A percentile compares a stretch with the other conserved stretches of the same genome.
Conservation (phyloP, 2,888 invertebrate species). For the Cosmia trapezina region DNA sequence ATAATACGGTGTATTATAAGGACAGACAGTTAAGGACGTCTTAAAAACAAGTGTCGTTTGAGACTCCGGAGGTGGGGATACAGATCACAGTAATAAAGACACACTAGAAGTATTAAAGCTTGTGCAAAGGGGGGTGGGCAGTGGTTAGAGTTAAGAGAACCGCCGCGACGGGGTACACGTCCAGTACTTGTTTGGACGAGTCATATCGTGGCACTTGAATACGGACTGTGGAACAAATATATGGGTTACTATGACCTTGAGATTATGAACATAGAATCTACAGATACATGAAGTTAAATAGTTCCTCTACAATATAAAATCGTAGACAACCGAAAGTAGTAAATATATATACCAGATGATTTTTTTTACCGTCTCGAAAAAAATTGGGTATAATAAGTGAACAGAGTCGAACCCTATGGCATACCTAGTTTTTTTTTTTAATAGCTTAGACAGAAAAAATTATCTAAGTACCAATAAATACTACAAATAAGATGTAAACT, state of each 20-base stretch:
- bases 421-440: too few relatives aligned
- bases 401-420: too few relatives aligned
- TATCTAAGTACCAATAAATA: too few relatives aligned
- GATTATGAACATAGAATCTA: neutral
- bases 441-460: too few relatives aligned
- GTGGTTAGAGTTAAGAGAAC: slow-evolving; percentile 74
- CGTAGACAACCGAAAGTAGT: too few relatives aligned
- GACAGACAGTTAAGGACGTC: neutral
- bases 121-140: slow-evolving; percentile 66
- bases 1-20: neutral
- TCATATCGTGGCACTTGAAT: slow-evolving; percentile 78
- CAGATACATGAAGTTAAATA: neutral
- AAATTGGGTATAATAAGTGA: too few relatives aligned
- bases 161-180: slow-evolving; percentile 80
- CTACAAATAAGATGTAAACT: too few relatives aligned
- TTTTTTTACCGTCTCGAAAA: too few relatives aligned
- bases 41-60: slow-evolving; percentile 6
- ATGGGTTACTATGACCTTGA: slow-evolving; percentile 37
- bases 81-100: slow-evolving; percentile 73
- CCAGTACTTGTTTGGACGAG: slow-evolving; percentile 82
- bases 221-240: slow-evolving; percentile 76
- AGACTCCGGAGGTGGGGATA: slow-evolving; percentile 31
- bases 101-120: slow-evolving; percentile 70
- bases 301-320: too few relatives aligned
- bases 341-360: too few relatives aligned